Base-by-base conservation (phyloP, 2,113 vertebrate genomes). In the Cebus imitator region DNA sequence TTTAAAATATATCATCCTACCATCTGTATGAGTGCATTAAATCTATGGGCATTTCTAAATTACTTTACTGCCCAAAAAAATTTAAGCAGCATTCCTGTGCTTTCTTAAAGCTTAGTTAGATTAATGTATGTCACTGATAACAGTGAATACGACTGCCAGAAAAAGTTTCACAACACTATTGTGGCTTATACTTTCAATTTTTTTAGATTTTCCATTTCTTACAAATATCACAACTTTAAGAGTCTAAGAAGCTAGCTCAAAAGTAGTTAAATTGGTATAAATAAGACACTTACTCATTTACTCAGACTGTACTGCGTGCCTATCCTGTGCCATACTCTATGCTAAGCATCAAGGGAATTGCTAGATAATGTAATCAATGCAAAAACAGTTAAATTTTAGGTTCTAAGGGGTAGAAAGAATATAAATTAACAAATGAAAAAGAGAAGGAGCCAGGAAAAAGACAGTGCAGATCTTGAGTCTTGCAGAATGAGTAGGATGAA, bases 1-100 rank as follows among this genome's bases (percentile, higher is more conserved):
- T 75, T 94, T 45, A 95, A 70, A 95, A 73, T 43, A 55, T 16
- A 78, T 78, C 90, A 50, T 83, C 95, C 52, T 92, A 81, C 35
- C 25, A 86, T 37, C 18, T 88, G 2, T 45, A n/a, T 81, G 13
- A 76, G 25, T 17, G 0, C 32, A 61, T 66, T 43, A 90, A 18
- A 87, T 21, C 95, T n/a, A 93, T 1, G 37, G 13, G 20, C 43
- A 87, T 94, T 97, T 96, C 64, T 84, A 25, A 76, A 92, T 48
- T 80, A 84, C n/a, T 91, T 95, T 87, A 90, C 23, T 80, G 66
- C 20, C 37, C 7, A n/a, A 50, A 91, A 94, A 95, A 78, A 85
- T 40, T 64, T n/a, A 97, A 79, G 8, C 43, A 61, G 17, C 27
- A 37, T 76, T 90, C 79, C 45, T 55, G 25, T 40, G 17, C 27